Conservation (phyloP, 1,140 invertebrate genomes). For the Drosophila takahashii region DNA sequence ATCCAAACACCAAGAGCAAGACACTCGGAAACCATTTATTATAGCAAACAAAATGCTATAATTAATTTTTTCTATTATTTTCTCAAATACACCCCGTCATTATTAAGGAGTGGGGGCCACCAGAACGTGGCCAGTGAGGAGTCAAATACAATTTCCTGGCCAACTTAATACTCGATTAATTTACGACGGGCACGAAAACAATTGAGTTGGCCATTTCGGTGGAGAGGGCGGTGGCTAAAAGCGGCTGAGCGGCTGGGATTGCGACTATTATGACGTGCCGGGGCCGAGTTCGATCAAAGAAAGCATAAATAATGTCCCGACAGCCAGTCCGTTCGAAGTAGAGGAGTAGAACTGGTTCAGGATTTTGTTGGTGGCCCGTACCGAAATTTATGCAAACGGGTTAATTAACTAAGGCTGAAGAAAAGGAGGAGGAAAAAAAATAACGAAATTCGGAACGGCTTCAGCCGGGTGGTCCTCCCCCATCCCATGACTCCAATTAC, state of each 20-base stretch:
- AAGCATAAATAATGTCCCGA: conserved; percentile 76
- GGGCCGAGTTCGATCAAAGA: conserved; percentile 79
- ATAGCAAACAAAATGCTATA: conserved; percentile 74
- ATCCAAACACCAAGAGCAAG: conserved; percentile 60
- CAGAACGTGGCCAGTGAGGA: conserved; percentile 48
- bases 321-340: conserved; percentile 15
- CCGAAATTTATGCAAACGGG: conserved; percentile 80
- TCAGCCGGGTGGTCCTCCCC: conserved; percentile 67
- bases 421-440: conserved; percentile 13
- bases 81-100: conserved; percentile 44
- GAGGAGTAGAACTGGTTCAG: conserved; percentile 57
- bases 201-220: conserved; percentile 38
- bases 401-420: conserved; percentile 70
- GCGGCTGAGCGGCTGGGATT: conserved; percentile 26
- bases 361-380: conserved; percentile 26
- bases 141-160: conserved; percentile 71
- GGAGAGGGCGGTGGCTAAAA: neutral
- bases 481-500: conserved; percentile 2
- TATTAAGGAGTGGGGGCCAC: conserved; percentile 5
- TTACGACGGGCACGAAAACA: conserved; percentile 74
- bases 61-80: conserved; percentile 77
- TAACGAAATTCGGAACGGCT: conserved; percentile 59
- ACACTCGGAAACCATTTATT: conserved; percentile 63
- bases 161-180: conserved; percentile 73
- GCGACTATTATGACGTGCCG: conserved; percentile 70